Evolutionary conservation across 2,113 vertebrate genomes (phyloP), one percentile per base, ranked within the genome.

Genomic region (Rhineura floridana): DNA sequence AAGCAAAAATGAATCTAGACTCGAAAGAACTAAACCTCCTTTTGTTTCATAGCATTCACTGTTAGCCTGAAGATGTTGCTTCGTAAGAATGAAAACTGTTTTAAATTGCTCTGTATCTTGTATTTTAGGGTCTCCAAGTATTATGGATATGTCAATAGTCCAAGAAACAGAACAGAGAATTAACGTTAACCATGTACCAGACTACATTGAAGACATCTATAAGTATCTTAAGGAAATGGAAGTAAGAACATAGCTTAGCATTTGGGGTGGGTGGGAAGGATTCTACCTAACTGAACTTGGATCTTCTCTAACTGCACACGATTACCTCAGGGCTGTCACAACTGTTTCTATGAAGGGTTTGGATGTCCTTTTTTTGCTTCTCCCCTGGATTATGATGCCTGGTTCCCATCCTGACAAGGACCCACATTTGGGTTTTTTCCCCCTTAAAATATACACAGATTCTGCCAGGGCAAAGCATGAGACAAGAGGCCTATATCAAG

Each of bases 181-280:
- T 42, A 95, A 93, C 10, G 97, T 97, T 87, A 98, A 98, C 59
- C 96, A 98, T 0, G 97, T 98, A 1, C 96, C 97, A 2, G 98
- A 98, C 88, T 99, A 99, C 77, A 96, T 97, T 81, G 93, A 93
- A 0, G 98, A 99, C 90, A 99, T 99, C 94, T 97, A 99, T 87
- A 93, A 94, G 0, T 98, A 99, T 90, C 95, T 99, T 36, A 96
- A 98, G 92, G 97, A 98, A 90, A 98, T 99, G 97, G 99, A 99
- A 98, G 99, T 98, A 96, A 96, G 91, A 83, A 73, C 23, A 39
- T 9, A 48, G n/a, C 25, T 21, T 25, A 30, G 50, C 21, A 59
- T 59, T 59, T 59, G n/a, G n/a, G 15, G 72, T 59, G 15, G 44
- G 25, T 12, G 17, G 7, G 2, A 33, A 7, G 9, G 1, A 23